Base-by-base conservation (phyloP, 2,888 invertebrate genomes). In the Tinea semifulvella region DNA sequence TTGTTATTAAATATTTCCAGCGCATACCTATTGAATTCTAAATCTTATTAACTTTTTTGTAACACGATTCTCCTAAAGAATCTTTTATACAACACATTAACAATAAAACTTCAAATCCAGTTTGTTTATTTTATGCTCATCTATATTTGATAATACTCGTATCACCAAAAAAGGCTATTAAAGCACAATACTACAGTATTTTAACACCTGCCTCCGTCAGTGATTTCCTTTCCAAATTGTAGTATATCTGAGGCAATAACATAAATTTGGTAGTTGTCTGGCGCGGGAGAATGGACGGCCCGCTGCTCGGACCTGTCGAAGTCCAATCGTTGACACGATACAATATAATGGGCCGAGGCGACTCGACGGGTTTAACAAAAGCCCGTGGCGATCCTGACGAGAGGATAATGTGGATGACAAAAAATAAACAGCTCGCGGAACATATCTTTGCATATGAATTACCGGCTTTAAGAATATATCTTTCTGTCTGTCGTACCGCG, bases 241-340 rank as follows among this genome's bases (percentile, higher is more conserved):
- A 68, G 72, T 79, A 79, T 79, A 79, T 77, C 65, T 67, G 68
- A 55, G 60, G 77, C 70, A 76, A 79, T 80, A 79, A 79, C 79
- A 80, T 80, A 80, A 77, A 79, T 79, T 77, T 73, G 63, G 61
- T 71, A 67, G 74, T 71, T 31, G 76, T 77, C 75, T 73, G 65
- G 70, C 77, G 80, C 79, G 76, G 71, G 68, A 72, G 60, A 63
- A 58, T 63, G 59, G 58, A 58, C 55, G 57, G 59, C 54, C 60
- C 59, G 58, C 40, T 5, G 42, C 20, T 39, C 45, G 7, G 28
- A 28, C 20, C 66, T 70, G 73, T 74, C 79, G 74, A 74, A 76
- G 76, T 72, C 75, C 77, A 70, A 71, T 75, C 75, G 75, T 72
- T 79, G 79, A 79, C 80, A 77, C 76, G 73, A 75, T 70, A 73